These are phyloP conservation scores for Erpornis zantholeuca DNA, from an alignment of 2,113 vertebrate species.

Conservation along the genomic window DNA sequence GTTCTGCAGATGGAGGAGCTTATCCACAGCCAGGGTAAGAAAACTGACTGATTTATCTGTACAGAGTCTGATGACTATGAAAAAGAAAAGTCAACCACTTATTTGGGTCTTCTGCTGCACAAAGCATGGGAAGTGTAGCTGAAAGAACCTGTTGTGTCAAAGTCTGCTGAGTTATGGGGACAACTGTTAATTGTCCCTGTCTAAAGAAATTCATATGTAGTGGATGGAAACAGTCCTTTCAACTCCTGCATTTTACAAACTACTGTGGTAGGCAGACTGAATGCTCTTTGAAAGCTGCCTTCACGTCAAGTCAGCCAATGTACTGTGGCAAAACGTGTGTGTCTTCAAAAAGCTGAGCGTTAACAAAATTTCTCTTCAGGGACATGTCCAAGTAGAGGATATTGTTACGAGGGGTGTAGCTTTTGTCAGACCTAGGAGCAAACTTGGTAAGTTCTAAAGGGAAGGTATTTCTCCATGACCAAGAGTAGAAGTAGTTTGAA, in stretches of 20 bases:
- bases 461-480: neutral
- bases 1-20: constrained; percentile 70
- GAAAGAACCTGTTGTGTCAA: neutral
- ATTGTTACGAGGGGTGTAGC: neutral
- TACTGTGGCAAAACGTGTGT: neutral
- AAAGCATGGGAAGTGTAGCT: neutral
- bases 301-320: neutral
- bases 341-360: neutral
- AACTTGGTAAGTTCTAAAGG: neutral
- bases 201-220: neutral
- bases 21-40: constrained; percentile 74
- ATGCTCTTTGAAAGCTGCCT: neutral
- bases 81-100: neutral
- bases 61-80: neutral
- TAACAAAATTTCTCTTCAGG: neutral
- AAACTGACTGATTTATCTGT: neutral
- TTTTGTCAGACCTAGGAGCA: neutral
- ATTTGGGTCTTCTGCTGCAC: neutral
- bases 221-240: neutral
- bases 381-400: neutral
- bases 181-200: neutral
- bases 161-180: neutral
- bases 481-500: neutral
- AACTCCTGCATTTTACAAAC: neutral
- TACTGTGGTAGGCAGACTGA: neutral